A percentile compares a stretch with the other conserved stretches of the same genome.
Evolutionary conservation across 2,113 vertebrate genomes (phyloP).

Genomic region (Condylura cristata): DNA sequence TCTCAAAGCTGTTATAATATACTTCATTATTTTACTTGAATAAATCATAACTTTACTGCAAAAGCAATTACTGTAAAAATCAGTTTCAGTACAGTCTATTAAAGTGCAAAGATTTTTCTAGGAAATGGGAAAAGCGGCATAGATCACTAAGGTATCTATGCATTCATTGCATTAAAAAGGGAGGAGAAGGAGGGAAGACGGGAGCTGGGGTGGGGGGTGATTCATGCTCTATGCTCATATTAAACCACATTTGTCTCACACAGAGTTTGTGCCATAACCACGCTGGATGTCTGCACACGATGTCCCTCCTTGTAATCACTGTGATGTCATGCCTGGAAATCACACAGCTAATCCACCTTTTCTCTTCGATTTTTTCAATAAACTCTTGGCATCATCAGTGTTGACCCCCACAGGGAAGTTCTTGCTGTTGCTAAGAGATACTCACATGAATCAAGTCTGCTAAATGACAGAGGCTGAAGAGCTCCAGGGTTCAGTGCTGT

Average conservation of each 20-base stretch:
- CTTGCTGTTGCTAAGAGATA: constrained; percentile 45
- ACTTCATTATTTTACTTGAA: background rate
- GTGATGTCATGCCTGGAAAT: background rate
- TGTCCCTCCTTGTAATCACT: background rate
- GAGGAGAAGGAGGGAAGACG: too few species aligned
- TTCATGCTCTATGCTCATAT: too few species aligned
- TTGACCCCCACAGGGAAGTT: constrained; percentile 24
- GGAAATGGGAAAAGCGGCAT: background rate
- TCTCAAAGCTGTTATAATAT: background rate
- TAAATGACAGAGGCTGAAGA: constrained; percentile 44
- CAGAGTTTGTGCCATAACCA: background rate
- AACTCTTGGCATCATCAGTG: background rate
- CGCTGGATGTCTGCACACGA: background rate
- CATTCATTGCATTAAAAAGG: background rate
- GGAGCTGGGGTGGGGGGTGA: background rate
- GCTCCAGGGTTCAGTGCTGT: constrained; percentile 50
- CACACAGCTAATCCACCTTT: background rate
- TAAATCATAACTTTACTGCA: background rate
- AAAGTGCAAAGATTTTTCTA: background rate
- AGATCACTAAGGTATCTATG: background rate
- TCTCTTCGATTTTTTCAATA: constrained; percentile 42
- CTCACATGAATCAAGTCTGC: constrained; percentile 26
- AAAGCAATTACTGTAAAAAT: background rate
- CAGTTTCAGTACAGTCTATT: background rate
- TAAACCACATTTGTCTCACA: background rate